Base-by-base conservation (phyloP, 2,797 vertebrate species). In the Enteromius mattozi region DNA sequence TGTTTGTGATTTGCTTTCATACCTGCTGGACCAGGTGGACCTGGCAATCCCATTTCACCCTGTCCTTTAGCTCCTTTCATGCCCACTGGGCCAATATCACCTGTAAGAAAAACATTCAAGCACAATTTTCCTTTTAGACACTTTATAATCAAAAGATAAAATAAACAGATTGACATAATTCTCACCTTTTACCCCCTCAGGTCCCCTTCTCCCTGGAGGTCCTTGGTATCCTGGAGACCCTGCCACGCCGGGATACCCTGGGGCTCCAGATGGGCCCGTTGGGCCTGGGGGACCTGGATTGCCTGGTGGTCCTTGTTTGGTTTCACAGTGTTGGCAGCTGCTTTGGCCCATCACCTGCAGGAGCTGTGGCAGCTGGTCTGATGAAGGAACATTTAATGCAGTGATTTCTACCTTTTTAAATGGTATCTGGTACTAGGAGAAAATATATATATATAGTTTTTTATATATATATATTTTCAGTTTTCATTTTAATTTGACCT, bases 41-140 rank as follows among this genome's bases (percentile, higher is more conserved):
- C 93, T 35, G 90, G 89, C 63, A 87, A 77, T 56, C 93, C 93
- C 19, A 42, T 76, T 13, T 88, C 85, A 72, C 87, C 88, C 33
- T 91, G 89, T 66, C 91, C 92, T 87, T 90, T 91, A 68, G 89
- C 85, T 9, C 93, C 93, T 88, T 93, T 94, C 54, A 89, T 81
- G 47, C 93, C 93, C 75, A 82, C 85, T 33, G 86, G 84, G 24
- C 93, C 92, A 17, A 66, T 85, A 19, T 92, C 91, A 76, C 93
- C 93, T 94, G 82, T 33, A 49, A 78, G 9, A 56, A 47, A 27
- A 78, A 17, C 35, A 42, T 59, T 19, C 56, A 2, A 59, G 24
- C 47, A 5, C 2, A 3, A 21, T 21, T 47, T 42, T 47, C 24
- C 4, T 6, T 71, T 45, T 2, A 78, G 27, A 47, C 2, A 70